A percentile compares a stretch with the other conserved stretches of the same genome.
Evolutionary conservation across 2,113 vertebrate species (phyloP).

Genomic region (Semnopithecus entellus): DNA sequence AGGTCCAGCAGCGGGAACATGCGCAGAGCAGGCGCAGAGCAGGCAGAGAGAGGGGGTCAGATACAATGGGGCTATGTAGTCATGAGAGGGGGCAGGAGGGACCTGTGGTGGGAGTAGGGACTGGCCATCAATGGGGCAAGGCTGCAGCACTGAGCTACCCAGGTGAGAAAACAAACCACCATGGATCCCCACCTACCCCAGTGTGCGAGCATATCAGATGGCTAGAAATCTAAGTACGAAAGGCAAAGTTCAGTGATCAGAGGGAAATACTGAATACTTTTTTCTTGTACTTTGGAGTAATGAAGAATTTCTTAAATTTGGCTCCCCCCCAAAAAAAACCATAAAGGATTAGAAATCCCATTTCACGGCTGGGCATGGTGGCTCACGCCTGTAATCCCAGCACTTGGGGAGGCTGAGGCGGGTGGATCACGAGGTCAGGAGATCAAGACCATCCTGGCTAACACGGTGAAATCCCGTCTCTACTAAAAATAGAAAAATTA

Average conservation of each 20-base stretch:
- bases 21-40: no score
- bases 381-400: no score
- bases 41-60: not conserved
- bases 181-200: not conserved
- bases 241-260: not conserved
- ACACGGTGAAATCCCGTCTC: no score
- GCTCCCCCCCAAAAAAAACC: not conserved
- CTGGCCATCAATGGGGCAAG: not conserved
- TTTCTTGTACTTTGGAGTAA: not conserved
- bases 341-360: not conserved
- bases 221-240: not conserved
- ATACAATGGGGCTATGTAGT: not conserved
- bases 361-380: not conserved
- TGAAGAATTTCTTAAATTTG: not conserved
- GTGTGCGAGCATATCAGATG: not conserved
- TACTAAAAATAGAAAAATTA: no score
- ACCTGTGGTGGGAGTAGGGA: rapidly evolving
- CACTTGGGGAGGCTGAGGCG: no score
- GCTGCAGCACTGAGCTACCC: no score
- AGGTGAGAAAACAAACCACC: not conserved
- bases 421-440: no score
- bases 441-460: no score
- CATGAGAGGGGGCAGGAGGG: not conserved
- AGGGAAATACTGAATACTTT: not conserved
- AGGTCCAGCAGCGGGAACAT: not conserved